phyloP scores from a whole-genome alignment of 2,113 vertebrate species.

The Plectropomus leopardus region DNA sequence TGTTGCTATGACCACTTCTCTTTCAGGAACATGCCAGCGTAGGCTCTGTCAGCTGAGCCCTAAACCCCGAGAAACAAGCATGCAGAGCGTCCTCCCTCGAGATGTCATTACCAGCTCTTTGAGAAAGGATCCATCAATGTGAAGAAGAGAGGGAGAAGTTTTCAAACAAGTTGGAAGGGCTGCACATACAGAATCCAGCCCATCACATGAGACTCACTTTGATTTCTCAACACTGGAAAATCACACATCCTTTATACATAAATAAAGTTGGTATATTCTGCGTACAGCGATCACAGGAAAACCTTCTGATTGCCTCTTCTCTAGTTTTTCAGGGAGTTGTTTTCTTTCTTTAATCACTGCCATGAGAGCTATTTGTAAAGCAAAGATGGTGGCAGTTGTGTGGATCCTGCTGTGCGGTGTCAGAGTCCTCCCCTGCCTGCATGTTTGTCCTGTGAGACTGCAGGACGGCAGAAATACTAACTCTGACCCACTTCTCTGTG shows the following conservation, averaged over 20 bases:
- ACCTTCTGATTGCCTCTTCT: neutral
- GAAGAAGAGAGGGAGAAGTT: conserved; percentile 10
- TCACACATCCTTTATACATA: neutral
- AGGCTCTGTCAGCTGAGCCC: conserved; percentile 3
- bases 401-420: neutral
- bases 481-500: conserved; percentile 61
- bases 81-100: conserved; percentile 27
- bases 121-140: conserved; percentile 16
- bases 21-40: neutral
- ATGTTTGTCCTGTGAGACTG: conserved; percentile 16
- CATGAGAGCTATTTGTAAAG: conserved; percentile 8
- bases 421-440: conserved; percentile 16
- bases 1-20: neutral
- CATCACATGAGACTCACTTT: neutral
- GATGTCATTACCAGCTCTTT: conserved; percentile 55
- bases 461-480: conserved; percentile 14
- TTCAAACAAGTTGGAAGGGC: conserved; percentile 22
- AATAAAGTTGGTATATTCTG: neutral
- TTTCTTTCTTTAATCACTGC: neutral
- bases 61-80: conserved; percentile 7
- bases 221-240: neutral
- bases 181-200: neutral
- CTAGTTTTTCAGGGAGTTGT: neutral
- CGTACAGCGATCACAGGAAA: neutral
- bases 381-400: conserved; percentile 14